A percentile compares a stretch with the other conserved stretches of the same genome.
These are phyloP conservation scores for Nothobranchius furzeri DNA, from an alignment of 2,113 vertebrate species.

Conservation along the genomic window DNA sequence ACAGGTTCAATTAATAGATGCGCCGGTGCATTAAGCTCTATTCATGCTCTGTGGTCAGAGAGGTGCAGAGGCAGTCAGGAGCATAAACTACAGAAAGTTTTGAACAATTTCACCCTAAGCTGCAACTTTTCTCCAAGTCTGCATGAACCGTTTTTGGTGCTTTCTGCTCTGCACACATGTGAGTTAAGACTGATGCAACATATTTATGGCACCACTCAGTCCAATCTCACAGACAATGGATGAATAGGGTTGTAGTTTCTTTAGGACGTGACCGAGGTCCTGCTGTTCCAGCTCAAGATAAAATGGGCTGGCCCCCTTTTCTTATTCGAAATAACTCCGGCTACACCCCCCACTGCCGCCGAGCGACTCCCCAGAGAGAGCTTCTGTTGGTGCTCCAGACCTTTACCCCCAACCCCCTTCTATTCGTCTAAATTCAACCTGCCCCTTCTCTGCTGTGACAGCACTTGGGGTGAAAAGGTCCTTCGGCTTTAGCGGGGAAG, in stretches of 20 bases:
- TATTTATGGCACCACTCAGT: slow-evolving; percentile 72
- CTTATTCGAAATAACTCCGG: slow-evolving; percentile 69
- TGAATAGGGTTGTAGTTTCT: slow-evolving; percentile 72
- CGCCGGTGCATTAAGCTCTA: slow-evolving; percentile 54
- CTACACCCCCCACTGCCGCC: slow-evolving; percentile 62
- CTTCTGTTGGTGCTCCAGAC: slow-evolving; percentile 77
- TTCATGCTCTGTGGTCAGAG: slow-evolving; percentile 31
- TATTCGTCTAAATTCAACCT: slow-evolving; percentile 71
- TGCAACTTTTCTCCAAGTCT: too few species aligned
- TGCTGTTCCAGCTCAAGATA: slow-evolving; percentile 74
- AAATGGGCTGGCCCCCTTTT: slow-evolving; percentile 77
- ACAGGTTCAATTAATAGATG: slow-evolving; percentile 71
- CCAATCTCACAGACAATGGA: slow-evolving; percentile 68
- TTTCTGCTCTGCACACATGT: slow-evolving; percentile 39
- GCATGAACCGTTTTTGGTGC: too few species aligned
- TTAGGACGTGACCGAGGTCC: slow-evolving; percentile 72
- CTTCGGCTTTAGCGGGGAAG: slow-evolving; percentile 47
- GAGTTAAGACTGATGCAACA: slow-evolving; percentile 51
- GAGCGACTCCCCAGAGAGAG: slow-evolving; percentile 77
- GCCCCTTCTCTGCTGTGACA: slow-evolving; percentile 50
- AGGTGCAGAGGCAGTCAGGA: slow-evolving; percentile 7
- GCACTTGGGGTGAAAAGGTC: slow-evolving; percentile 64
- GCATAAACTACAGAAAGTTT: slow-evolving; percentile 14
- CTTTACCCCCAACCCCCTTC: slow-evolving; percentile 63
- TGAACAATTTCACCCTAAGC: not conserved